Evolutionary conservation across 2,113 vertebrate species (phyloP).

Genomic region (Lasiurus cinereus): DNA sequence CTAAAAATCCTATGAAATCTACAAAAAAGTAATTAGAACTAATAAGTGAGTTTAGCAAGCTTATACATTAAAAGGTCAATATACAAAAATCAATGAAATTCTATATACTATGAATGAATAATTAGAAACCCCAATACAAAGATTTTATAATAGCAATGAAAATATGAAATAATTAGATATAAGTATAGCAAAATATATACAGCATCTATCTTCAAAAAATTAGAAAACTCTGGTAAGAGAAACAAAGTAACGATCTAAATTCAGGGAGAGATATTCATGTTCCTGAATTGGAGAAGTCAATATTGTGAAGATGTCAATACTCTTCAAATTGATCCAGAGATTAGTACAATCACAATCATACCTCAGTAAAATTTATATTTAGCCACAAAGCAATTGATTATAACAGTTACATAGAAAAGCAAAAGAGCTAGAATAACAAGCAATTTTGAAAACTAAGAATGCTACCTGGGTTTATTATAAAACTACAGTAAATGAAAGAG

Average conservation of each 20-base stretch:
- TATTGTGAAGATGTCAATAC: not conserved
- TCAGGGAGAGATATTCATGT: not conserved
- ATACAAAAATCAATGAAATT: not conserved
- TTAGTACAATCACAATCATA: not conserved
- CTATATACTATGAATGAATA: not conserved
- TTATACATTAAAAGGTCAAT: not conserved
- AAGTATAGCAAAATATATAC: not conserved
- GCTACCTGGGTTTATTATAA: not conserved
- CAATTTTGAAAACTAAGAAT: not conserved
- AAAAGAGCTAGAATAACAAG: not conserved
- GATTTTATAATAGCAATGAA: not conserved
- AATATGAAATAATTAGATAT: not conserved
- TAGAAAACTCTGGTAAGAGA: not conserved
- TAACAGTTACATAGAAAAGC: not conserved
- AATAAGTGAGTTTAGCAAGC: not conserved
- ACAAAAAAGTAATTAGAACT: not conserved
- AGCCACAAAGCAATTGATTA: not conserved
- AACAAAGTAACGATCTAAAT: not conserved
- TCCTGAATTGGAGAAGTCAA: not conserved
- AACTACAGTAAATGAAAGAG: not conserved
- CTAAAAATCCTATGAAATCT: not conserved
- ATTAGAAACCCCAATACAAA: not conserved
- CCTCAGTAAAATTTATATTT: not conserved
- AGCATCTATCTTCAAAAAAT: not conserved
- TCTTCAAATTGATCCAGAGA: conserved; percentile 4